Base-by-base conservation (phyloP, 1,140 invertebrate genomes). In the Drosophila obscura region DNA sequence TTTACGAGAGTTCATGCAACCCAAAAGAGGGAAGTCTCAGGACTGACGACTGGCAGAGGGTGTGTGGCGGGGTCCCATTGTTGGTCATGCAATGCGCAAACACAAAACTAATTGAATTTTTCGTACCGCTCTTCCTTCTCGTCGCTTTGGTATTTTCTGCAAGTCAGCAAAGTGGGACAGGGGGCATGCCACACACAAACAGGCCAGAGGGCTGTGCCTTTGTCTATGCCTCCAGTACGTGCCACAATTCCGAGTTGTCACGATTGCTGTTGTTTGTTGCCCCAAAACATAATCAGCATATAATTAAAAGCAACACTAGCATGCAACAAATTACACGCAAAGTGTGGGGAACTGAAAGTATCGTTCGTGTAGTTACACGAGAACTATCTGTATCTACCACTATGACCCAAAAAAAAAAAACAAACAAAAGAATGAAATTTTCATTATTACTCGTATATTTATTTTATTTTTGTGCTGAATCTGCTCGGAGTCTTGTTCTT, bases 31-130 rank as follows among this genome's bases (percentile, higher is more conserved):
- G 45, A 28, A 2, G 28, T 26, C 11, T 31, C 0, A 52, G 16
- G 41, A 39, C 11, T 4, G 44, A 6, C 7, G 39, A 5, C 13
- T 35, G 31, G 19, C 8, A 44, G 19, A 22, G 1, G 46, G 31
- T 8, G 58, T 2, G 52, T 13, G 43, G 68, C 39, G 43, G 51
- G 61, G 57, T 72, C 57, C 73, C 55, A 73, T 82, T 87, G 83
- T 87, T 82, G 82, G 35, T 87, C 83, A 87, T 88, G 82, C 83
- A 88, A 87, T 82, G 79, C 75, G 83, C 82, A 87, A 87, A 87
- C 82, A 87, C 78, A 88, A 88, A 87, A 87, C 82, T 87, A 87
- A 87, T 87, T 87, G 82, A 87, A 87, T 87, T 87, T 85, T 87
- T 87, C 59, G 52, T 66, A 69, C 63, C 73, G 64, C 58, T 62